phyloP scores from a whole-genome alignment of 2,113 vertebrate genomes.

The Urocolius indicus region DNA sequence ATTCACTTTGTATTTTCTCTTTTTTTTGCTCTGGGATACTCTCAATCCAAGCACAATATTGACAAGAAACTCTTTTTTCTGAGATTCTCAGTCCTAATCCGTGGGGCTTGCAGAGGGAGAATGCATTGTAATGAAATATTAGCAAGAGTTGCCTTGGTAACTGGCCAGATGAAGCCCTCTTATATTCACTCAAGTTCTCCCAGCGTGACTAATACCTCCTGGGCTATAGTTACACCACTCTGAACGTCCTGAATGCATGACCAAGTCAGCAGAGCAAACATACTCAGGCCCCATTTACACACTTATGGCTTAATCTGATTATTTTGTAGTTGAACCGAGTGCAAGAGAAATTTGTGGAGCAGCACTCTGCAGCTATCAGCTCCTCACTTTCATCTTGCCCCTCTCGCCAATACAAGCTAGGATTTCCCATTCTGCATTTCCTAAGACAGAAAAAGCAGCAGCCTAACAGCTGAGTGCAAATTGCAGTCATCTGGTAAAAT shows the following conservation, averaged over 20 bases:
- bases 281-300: constrained; percentile 50
- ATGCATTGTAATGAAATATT: constrained; percentile 72
- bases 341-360: neutral
- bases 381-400: constrained; percentile 19
- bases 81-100: constrained; percentile 57
- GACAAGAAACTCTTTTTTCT: constrained; percentile 66
- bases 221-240: constrained; percentile 51
- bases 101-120: constrained; percentile 6
- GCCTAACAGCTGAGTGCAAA: constrained; percentile 32
- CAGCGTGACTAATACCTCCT: constrained; percentile 69
- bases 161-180: constrained; percentile 69
- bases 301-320: constrained; percentile 72
- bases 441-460: neutral
- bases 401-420: neutral
- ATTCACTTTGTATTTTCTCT: neutral
- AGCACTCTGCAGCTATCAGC: neutral
- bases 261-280: constrained; percentile 70
- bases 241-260: constrained; percentile 37
- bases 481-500: constrained; percentile 19
- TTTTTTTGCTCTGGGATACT: neutral
- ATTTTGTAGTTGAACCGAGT: constrained; percentile 25
- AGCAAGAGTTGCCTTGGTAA: constrained; percentile 75
- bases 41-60: constrained; percentile 48
- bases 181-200: constrained; percentile 60
- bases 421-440: constrained; percentile 4